Evolutionary conservation across 1,140 invertebrate species (phyloP).

Genomic region (Cydia splendana): DNA sequence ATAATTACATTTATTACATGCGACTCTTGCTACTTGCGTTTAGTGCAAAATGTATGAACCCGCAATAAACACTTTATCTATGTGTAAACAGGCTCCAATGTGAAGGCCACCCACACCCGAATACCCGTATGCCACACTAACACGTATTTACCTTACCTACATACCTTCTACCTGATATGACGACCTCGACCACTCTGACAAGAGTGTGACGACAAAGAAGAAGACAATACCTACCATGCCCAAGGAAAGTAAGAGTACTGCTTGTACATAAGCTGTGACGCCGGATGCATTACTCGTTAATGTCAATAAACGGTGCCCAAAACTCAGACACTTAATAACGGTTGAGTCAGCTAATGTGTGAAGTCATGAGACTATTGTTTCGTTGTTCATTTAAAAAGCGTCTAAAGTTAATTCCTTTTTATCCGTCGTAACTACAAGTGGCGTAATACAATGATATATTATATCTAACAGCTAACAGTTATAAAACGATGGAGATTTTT

Average conservation of each 20-base stretch:
- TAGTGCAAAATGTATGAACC: too few species aligned
- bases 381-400: constrained; percentile 1
- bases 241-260: background rate
- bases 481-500: background rate
- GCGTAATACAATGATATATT: background rate
- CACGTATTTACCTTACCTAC: too few species aligned
- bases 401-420: constrained; percentile 2
- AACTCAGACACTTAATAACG: constrained; percentile 65
- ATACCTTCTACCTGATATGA: too few species aligned
- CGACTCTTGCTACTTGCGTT: too few species aligned
- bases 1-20: too few species aligned
- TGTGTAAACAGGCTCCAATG: too few species aligned
- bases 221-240: too few species aligned
- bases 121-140: too few species aligned
- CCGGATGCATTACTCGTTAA: constrained; percentile 69
- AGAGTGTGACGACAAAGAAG: too few species aligned
- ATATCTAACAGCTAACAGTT: background rate
- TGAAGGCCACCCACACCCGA: too few species aligned
- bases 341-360: constrained; percentile 56
- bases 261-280: background rate
- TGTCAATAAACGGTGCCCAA: constrained; percentile 73
- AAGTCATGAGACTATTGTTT: constrained; percentile 23
- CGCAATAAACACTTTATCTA: too few species aligned
- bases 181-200: too few species aligned
- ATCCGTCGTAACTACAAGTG: background rate